Conservation (phyloP, 2,888 invertebrate genomes). For the Operophtera brumata region DNA sequence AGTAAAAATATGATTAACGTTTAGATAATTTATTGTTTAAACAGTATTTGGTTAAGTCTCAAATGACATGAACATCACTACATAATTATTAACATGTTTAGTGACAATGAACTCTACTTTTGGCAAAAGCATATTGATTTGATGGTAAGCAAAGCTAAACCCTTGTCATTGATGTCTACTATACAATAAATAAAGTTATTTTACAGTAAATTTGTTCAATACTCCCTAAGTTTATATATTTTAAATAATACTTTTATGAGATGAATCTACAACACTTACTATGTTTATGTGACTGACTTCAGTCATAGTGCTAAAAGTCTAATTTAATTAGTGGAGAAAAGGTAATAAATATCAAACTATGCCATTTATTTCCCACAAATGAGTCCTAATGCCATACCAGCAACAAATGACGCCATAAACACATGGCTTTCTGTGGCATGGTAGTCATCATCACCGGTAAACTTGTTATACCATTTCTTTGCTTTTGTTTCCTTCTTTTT, state of each 20-base stretch:
- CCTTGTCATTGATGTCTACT: neutral
- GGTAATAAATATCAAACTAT: neutral
- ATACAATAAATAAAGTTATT: neutral
- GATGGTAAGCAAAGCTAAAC: neutral
- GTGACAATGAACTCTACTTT: neutral
- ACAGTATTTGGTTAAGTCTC: neutral
- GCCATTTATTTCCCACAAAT: constrained; percentile 68
- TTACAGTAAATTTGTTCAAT: neutral
- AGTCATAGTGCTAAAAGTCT: constrained; percentile 1
- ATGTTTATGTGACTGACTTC: neutral
- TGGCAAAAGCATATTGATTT: neutral
- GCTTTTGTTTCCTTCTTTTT: constrained; percentile 86
- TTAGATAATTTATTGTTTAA: neutral
- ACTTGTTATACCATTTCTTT: constrained; percentile 87
- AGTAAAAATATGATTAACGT: neutral
- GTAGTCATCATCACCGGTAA: constrained; percentile 84
- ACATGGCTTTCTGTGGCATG: constrained; percentile 88
- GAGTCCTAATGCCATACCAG: constrained; percentile 88
- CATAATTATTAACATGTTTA: neutral
- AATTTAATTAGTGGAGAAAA: constrained; percentile 19
- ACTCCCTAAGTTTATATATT: neutral
- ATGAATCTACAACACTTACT: neutral
- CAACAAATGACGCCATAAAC: constrained; percentile 89
- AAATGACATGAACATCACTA: neutral
- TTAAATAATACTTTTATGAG: neutral